phyloP scores from a whole-genome alignment of 2,888 invertebrate genomes.

The Ctenicera cuprea region DNA sequence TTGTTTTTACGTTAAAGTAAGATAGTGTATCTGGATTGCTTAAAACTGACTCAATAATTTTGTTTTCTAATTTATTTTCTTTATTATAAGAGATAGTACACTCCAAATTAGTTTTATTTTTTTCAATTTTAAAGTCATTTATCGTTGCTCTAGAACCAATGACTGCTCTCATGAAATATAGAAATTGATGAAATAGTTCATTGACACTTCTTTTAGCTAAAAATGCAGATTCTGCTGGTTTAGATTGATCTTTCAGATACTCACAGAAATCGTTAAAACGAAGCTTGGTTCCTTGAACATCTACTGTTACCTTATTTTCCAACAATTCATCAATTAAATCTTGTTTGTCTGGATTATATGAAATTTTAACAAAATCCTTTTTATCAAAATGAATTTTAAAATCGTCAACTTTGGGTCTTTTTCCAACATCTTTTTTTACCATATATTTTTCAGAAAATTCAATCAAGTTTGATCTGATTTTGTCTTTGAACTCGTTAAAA shows the following conservation, averaged over 20 bases:
- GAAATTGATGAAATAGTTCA: neutral
- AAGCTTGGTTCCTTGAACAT: constrained; percentile 9
- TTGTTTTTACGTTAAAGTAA: neutral
- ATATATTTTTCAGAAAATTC: constrained; percentile 10
- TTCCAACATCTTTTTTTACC: constrained; percentile 6
- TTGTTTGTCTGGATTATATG: constrained; percentile 6
- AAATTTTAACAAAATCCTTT: constrained; percentile 6
- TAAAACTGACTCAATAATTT: constrained; percentile 1
- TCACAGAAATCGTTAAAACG: constrained; percentile 8
- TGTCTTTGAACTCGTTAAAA: neutral
- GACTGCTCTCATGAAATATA: neutral
- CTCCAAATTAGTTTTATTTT: neutral
- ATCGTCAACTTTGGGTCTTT: neutral
- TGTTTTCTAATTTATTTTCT: neutral
- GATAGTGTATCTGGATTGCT: neutral
- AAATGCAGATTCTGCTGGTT: constrained; percentile 4
- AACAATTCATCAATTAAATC: constrained; percentile 10
- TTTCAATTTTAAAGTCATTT: constrained; percentile 5
- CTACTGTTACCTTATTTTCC: constrained; percentile 14
- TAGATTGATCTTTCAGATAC: neutral
- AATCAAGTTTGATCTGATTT: constrained; percentile 1
- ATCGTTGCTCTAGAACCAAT: constrained; percentile 8
- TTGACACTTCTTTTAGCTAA: constrained; percentile 7
- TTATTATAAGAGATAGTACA: neutral
- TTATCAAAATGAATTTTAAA: constrained; percentile 3